Evolutionary conservation across 1,140 invertebrate species (phyloP), one percentile per base, ranked within the genome.

Genomic region (Drosophila athabasca): DNA sequence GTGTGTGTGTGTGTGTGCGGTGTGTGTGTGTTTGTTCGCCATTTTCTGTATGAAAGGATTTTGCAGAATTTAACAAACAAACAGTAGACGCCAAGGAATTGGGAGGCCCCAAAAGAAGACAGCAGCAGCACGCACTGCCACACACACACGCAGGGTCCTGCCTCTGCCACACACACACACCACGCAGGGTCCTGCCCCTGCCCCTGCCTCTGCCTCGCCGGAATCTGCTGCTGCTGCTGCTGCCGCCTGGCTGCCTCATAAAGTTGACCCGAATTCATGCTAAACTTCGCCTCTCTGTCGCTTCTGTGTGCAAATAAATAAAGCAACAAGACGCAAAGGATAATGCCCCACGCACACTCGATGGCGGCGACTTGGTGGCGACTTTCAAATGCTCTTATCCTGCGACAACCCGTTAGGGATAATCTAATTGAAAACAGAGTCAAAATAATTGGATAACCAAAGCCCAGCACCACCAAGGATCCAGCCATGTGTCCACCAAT

Each of bases 221-320:
- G 39, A 67, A 51, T 62, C n/a, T 62, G 50, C 17, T 29, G 11
- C 11, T 13, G 9, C 31, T 35, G 3, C 35, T 31, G 7, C 31
- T 13, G 4, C 35, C 53, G 60, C 64, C 55, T 76, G 48, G 81
- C 78, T 80, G 84, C 62, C 62, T 87, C 83, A 87, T 88, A 88
- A 88, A 88, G 83, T 88, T 88, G 84, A 88, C 83, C 83, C 83
- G 79, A 88, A 88, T 88, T 88, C 85, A 79, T 88, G 83, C 60
- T 81, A 88, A 88, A 88, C 67, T 65, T 65, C 49, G 22, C 35
- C 50, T 50, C 53, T 11, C 53, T 11, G 53, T 65, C 57, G 17
- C 51, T 39, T 4, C 35, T 82, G 74, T 75, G 69, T 74, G 78
- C 78, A 82, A 81, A 85, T 85, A 85, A 85, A 85, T 87, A 85